Conservation (phyloP, 2,888 invertebrate genomes). For the Siphlonurus alternatus region DNA sequence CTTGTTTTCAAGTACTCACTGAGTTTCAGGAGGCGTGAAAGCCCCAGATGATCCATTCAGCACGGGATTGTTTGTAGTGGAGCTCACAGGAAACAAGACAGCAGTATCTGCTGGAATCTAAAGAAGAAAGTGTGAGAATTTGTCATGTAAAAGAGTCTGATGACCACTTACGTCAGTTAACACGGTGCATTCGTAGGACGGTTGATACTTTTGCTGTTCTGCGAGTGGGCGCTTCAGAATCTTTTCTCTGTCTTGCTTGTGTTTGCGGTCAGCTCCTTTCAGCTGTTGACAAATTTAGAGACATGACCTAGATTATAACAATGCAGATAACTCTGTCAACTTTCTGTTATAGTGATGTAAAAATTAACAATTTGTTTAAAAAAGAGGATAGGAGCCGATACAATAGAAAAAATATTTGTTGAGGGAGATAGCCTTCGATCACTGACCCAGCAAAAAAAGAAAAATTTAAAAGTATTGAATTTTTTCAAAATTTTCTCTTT, state of each 20-base stretch:
- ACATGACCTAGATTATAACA: too few species aligned
- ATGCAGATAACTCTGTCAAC: too few species aligned
- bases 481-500: too few species aligned
- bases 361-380: too few species aligned
- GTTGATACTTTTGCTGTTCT: slow-evolving; percentile 86
- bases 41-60: background rate
- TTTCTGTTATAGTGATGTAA: too few species aligned
- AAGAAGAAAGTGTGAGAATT: background rate
- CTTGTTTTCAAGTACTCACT: slow-evolving; percentile 8
- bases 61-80: slow-evolving; percentile 2
- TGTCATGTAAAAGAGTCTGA: too few species aligned
- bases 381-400: too few species aligned
- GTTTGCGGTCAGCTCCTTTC: slow-evolving; percentile 92
- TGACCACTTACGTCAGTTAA: slow-evolving; percentile 60
- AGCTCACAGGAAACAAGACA: slow-evolving; percentile 19
- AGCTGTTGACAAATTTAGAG: too few species aligned
- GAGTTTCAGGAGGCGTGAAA: background rate
- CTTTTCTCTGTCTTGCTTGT: slow-evolving; percentile 92
- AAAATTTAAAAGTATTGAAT: too few species aligned
- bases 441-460: too few species aligned
- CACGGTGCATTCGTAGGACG: slow-evolving; percentile 89
- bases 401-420: too few species aligned
- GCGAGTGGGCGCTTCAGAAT: slow-evolving; percentile 66
- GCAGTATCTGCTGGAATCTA: slow-evolving; percentile 43
- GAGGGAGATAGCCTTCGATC: too few species aligned